Base-by-base conservation (phyloP, 2,797 vertebrate genomes). In the Diceros bicornis region DNA sequence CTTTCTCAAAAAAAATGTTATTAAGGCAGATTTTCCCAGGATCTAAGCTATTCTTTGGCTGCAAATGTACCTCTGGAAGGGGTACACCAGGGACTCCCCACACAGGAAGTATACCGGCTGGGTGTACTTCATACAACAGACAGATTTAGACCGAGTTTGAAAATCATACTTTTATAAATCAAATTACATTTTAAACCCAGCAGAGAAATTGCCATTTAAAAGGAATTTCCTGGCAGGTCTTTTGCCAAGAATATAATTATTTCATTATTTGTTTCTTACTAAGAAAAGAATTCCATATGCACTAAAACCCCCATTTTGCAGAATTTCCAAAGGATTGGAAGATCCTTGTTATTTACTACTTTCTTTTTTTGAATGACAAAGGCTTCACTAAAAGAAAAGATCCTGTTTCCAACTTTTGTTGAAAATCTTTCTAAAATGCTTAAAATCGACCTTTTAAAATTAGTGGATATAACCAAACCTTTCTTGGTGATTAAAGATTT, bases 161-260 rank as follows among this genome's bases (percentile, higher is more conserved):
- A 97, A 97, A 82, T 96, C 86, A 92, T 79, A 79, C 75, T 90
- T 95, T 94, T 97, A 61, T 82, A 93, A 97, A 83, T 93, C 71
- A 92, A 94, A 95, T 97, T 69, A 50, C 59, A 88, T 97, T 97
- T 96, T 89, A 92, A 97, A 96, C 94, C 96, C 84, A 79, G 37
- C 59, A 71, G 57, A 84, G 75, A 93, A 92, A 85, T 68, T 95
- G 50, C 61, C 62, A 74, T 95, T 85, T 89, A 72, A 79, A 93
- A 85, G 86, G 62, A 95, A 94, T 96, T 93, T 95, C 86, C 91
- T 7, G 1, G 55, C 18, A 97, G 74, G 81, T 68, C 2, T 96
- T 92, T 96, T 94, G 82, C 79, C 83, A 96, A 72, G 81, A 93
- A 92, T 72, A 50, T 84, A 93, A 94, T 95, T 93, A 85, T 93